These are phyloP conservation scores for Platichthys flesus DNA, from an alignment of 2,113 vertebrate genomes.

Conservation along the genomic window DNA sequence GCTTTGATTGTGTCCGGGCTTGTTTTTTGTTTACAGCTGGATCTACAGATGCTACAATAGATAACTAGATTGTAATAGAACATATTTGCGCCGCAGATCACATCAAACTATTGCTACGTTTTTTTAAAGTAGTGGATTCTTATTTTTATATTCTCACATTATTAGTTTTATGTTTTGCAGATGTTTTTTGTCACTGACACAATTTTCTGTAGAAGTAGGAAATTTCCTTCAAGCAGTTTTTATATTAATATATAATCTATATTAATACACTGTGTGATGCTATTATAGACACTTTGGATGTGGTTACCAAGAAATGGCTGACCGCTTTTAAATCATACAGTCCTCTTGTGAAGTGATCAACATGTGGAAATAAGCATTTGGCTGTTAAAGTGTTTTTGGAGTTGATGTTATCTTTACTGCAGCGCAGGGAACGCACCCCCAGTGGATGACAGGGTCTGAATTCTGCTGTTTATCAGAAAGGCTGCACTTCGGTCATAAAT, in stretches of 20 bases:
- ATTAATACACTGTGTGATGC: not conserved
- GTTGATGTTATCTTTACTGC: slow-evolving; percentile 7
- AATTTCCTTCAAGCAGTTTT: not conserved
- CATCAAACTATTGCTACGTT: too few species aligned
- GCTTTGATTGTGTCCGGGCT: not conserved
- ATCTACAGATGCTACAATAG: too few species aligned
- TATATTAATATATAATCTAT: not conserved
- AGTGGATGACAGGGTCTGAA: not conserved
- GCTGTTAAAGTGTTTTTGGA: not conserved
- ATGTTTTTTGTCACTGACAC: not conserved
- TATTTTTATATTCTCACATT: not conserved
- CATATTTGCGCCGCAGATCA: too few species aligned
- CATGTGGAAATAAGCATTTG: not conserved
- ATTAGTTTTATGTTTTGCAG: not conserved
- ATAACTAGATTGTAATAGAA: too few species aligned
- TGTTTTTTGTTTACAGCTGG: too few species aligned
- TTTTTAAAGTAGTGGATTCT: too few species aligned
- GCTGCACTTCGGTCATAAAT: slow-evolving; percentile 5
- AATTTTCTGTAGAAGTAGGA: not conserved
- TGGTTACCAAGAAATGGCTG: not conserved
- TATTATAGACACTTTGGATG: not conserved
- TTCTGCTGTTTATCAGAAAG: slow-evolving; percentile 29
- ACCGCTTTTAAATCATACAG: too few species aligned
- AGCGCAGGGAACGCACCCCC: not conserved
- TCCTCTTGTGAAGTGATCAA: not conserved